phyloP scores from a whole-genome alignment of 1,140 invertebrate species.

The Habropoda laboriosa region DNA sequence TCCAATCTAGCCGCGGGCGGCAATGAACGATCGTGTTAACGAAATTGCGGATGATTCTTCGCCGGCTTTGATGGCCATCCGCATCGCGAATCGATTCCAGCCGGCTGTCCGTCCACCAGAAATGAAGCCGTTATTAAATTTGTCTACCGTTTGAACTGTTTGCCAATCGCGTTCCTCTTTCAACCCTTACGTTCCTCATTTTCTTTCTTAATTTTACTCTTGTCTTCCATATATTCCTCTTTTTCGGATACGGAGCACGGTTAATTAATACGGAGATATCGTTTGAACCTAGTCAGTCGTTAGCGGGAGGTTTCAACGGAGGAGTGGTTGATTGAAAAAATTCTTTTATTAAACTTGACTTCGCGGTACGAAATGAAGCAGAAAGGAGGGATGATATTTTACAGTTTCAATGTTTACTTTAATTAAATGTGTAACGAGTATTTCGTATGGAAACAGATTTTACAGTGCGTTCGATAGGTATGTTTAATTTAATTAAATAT shows the following conservation, averaged over 20 bases:
- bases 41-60: slow-evolving; percentile 18
- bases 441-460: too few species aligned
- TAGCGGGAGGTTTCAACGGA: too few species aligned
- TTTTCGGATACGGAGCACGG: neutral
- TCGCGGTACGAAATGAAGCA: too few species aligned
- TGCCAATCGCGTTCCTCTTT: neutral
- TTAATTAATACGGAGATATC: too few species aligned
- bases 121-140: slow-evolving; percentile 1
- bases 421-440: too few species aligned
- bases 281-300: too few species aligned
- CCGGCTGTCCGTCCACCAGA: neutral
- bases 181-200: neutral
- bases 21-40: neutral
- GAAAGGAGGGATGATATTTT: too few species aligned
- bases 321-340: too few species aligned
- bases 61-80: neutral
- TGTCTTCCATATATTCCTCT: neutral
- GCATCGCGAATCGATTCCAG: neutral
- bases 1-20: neutral
- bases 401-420: too few species aligned
- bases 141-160: neutral
- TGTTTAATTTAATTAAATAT: too few species aligned
- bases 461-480: too few species aligned
- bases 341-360: too few species aligned
- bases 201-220: neutral